Evolutionary conservation across 2,888 invertebrate genomes (phyloP).

Genomic region (Hedya salicella): DNA sequence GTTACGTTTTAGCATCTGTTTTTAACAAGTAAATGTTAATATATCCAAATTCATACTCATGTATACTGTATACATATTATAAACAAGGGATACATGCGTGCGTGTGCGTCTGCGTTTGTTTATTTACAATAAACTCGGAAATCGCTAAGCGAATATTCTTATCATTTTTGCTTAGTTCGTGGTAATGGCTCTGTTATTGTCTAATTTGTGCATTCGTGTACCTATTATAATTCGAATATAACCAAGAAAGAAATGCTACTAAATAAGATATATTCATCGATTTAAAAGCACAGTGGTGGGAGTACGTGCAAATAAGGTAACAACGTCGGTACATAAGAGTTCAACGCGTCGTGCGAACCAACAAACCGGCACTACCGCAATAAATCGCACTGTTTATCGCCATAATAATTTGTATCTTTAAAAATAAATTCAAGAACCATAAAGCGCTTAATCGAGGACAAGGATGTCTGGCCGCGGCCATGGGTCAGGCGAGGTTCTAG

Average conservation of each 20-base stretch:
- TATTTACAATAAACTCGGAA: background rate
- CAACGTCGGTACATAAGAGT: conserved; percentile 40
- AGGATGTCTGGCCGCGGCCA: conserved; percentile 72
- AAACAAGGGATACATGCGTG: too few species aligned
- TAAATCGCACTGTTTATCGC: conserved; percentile 44
- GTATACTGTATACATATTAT: background rate
- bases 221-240: too few species aligned
- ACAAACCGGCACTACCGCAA: conserved; percentile 15
- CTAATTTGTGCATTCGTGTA: too few species aligned
- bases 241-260: too few species aligned
- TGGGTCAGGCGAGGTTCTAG: conserved; percentile 48
- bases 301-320: background rate
- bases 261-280: too few species aligned
- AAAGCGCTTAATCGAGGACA: conserved; percentile 81
- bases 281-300: too few species aligned
- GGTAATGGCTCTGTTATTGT: too few species aligned
- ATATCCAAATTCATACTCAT: too few species aligned
- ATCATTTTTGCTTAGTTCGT: background rate
- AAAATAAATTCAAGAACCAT: conserved; percentile 70
- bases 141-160: background rate
- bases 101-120: background rate
- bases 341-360: conserved; percentile 42
- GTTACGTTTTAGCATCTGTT: too few species aligned
- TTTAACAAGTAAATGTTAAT: too few species aligned
- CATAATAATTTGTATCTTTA: conserved; percentile 51